These are phyloP conservation scores for Invenusta paracnida DNA, from an alignment of 2,888 invertebrate genomes.

Conservation along the genomic window DNA sequence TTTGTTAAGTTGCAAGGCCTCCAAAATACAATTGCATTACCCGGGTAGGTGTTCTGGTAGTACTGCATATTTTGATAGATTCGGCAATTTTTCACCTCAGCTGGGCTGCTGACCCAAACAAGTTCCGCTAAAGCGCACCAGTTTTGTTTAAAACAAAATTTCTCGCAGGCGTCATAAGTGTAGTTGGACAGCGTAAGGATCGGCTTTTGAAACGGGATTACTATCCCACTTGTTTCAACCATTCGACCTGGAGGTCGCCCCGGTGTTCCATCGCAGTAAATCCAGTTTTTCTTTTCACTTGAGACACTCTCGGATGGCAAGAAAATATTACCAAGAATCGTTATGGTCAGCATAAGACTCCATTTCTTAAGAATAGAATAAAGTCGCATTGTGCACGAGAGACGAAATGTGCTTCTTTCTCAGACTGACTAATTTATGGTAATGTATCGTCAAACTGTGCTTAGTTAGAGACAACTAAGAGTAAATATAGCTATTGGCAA, in stretches of 20 bases:
- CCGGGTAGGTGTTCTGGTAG: neutral
- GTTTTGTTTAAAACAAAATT: neutral
- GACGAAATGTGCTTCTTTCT: too few relatives aligned
- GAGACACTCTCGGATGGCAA: too few relatives aligned
- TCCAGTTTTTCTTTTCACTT: constrained; percentile 23
- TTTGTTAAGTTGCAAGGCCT: neutral
- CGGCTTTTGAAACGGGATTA: neutral
- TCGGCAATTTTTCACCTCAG: neutral
- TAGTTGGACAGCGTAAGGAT: neutral
- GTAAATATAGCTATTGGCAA: too few relatives aligned
- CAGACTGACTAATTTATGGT: too few relatives aligned
- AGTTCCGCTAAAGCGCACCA: neutral
- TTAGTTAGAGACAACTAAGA: too few relatives aligned
- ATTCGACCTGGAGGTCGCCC: neutral
- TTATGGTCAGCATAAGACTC: too few relatives aligned
- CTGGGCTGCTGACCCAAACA: neutral
- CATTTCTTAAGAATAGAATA: too few relatives aligned
- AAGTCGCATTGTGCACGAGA: too few relatives aligned
- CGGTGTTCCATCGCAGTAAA: neutral
- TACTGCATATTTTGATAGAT: neutral
- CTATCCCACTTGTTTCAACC: neutral
- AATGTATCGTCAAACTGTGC: too few relatives aligned
- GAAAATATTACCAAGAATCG: too few relatives aligned
- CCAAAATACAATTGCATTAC: neutral
- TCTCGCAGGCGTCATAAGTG: neutral